These are phyloP conservation scores for Harpagus bidentatus DNA, from an alignment of 2,113 vertebrate genomes.

Conservation along the genomic window DNA sequence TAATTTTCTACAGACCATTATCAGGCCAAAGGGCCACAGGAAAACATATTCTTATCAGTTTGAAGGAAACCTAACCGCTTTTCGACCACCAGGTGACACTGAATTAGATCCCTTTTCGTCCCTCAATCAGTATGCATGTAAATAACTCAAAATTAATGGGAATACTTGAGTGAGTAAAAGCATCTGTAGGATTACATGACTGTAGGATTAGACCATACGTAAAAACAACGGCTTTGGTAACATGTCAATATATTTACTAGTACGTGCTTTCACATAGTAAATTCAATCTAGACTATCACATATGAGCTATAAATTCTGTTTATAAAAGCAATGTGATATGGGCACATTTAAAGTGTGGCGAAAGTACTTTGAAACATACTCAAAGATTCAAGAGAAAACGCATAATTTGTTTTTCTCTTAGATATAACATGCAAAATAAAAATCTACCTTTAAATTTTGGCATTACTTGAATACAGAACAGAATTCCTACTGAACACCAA, in stretches of 20 bases:
- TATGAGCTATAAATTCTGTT: not conserved
- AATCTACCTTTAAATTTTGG: not conserved
- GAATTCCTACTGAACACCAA: not conserved
- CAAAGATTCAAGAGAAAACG: not conserved
- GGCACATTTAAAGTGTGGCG: not conserved
- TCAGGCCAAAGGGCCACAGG: not conserved
- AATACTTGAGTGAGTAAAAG: not conserved
- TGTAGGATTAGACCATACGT: not conserved
- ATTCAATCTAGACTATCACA: not conserved
- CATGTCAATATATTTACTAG: not conserved
- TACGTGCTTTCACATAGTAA: not conserved
- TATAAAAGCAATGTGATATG: not conserved
- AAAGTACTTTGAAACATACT: not conserved
- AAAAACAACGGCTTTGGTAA: not conserved
- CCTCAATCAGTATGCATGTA: not conserved
- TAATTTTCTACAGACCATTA: not conserved
- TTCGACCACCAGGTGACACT: not conserved
- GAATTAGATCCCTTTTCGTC: not conserved
- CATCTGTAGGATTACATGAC: not conserved
- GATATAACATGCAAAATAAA: not conserved
- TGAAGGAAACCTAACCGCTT: not conserved
- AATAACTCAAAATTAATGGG: not conserved
- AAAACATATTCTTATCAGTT: not conserved
- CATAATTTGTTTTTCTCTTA: not conserved
- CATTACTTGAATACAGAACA: not conserved